Evolutionary conservation across 2,797 vertebrate genomes (phyloP).

Genomic region (Limosa lapponica): DNA sequence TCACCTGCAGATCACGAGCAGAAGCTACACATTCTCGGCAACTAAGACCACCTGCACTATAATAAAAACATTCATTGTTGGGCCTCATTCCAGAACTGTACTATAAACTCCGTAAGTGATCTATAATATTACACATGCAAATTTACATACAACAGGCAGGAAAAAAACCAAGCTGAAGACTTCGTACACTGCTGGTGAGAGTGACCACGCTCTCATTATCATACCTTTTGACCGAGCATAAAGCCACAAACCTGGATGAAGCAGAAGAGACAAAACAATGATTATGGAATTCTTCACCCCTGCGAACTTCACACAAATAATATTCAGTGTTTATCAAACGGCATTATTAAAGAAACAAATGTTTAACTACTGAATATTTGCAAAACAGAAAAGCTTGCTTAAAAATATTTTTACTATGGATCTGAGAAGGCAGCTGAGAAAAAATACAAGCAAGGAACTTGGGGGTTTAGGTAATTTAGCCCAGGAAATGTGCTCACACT

Average conservation of each 20-base stretch:
- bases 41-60: neutral
- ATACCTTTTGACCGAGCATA: neutral
- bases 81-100: neutral
- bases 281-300: neutral
- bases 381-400: neutral
- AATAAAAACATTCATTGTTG: neutral
- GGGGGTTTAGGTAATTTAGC: neutral
- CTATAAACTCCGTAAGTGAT: neutral
- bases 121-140: neutral
- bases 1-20: neutral
- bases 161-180: neutral
- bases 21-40: neutral
- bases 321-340: neutral
- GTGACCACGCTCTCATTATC: neutral
- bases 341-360: neutral
- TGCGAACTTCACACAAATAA: neutral
- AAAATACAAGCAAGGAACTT: neutral
- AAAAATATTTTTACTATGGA: neutral
- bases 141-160: constrained; percentile 4
- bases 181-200: neutral
- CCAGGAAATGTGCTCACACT: neutral
- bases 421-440: neutral
- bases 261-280: neutral
- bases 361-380: neutral
- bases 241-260: constrained; percentile 14